A percentile compares a stretch with the other conserved stretches of the same genome.
phyloP scores from a whole-genome alignment of 2,888 invertebrate genomes.

The Apamea anceps region DNA sequence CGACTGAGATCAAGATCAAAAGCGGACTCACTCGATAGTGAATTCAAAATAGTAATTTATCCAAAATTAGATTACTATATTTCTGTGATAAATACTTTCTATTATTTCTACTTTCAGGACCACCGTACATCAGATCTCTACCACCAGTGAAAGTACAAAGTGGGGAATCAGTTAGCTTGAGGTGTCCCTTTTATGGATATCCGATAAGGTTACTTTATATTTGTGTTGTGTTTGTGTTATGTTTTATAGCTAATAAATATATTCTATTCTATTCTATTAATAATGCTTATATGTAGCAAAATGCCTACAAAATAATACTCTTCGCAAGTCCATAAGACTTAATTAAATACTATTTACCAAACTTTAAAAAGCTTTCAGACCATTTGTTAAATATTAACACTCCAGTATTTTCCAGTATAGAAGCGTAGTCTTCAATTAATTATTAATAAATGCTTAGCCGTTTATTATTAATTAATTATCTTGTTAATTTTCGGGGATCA shows the following conservation, averaged over 20 bases:
- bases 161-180: slow-evolving; percentile 93
- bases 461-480: not conserved
- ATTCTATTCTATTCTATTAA: no score
- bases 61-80: not conserved
- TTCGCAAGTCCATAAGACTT: not conserved
- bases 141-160: slow-evolving; percentile 95
- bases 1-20: not conserved
- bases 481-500: not conserved
- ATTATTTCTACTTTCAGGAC: slow-evolving; percentile 86
- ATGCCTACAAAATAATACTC: not conserved
- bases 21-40: not conserved
- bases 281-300: not conserved
- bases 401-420: not conserved
- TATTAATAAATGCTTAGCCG: no score
- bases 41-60: not conserved
- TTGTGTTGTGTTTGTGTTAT: no score
- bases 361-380: not conserved
- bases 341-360: not conserved
- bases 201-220: slow-evolving; percentile 91
- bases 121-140: slow-evolving; percentile 93
- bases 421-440: not conserved
- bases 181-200: slow-evolving; percentile 96
- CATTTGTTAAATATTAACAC: not conserved
- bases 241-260: no score
- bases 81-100: not conserved